phyloP scores from a whole-genome alignment of 2,113 vertebrate species.

The Scomber colias region DNA sequence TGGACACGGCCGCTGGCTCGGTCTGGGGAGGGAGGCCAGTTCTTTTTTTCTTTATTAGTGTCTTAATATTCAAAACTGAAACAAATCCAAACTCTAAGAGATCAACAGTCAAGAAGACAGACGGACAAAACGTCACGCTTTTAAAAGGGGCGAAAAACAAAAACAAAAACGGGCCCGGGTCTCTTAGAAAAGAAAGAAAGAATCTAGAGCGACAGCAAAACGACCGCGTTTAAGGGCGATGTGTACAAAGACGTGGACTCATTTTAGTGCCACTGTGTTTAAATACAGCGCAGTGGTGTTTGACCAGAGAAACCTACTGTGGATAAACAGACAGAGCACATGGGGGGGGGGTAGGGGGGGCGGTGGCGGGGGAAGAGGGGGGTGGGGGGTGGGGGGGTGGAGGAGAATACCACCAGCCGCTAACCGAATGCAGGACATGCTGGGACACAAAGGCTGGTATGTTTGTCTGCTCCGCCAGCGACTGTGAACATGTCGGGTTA shows the following conservation, averaged over 20 bases:
- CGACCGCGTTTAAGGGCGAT: conserved; percentile 1
- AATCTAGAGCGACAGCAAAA: conserved; percentile 27
- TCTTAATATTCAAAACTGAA: conserved; percentile 59
- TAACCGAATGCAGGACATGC: conserved; percentile 37
- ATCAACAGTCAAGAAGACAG: conserved; percentile 55
- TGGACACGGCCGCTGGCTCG: neutral
- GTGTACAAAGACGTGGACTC: conserved; percentile 48
- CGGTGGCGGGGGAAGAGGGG: too few relatives aligned
- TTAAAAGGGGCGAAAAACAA: conserved; percentile 26
- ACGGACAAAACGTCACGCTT: conserved; percentile 43
- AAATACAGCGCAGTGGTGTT: conserved; percentile 13
- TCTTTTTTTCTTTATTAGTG: conserved; percentile 44
- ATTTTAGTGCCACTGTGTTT: conserved; percentile 12
- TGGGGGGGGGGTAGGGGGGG: neutral
- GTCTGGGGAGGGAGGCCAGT: conserved; percentile 7
- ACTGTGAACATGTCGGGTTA: neutral
- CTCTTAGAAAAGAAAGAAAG: conserved; percentile 42
- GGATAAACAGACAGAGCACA: conserved; percentile 4
- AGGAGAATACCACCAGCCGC: conserved; percentile 3
- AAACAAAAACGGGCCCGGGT: neutral
- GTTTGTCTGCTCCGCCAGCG: conserved; percentile 15
- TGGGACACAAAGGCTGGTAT: conserved; percentile 43
- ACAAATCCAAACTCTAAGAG: conserved; percentile 47
- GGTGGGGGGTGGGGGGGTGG: too few relatives aligned
- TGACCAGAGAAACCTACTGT: conserved; percentile 18